phyloP scores from a whole-genome alignment of 2,888 invertebrate species.

The Cephus runcator region DNA sequence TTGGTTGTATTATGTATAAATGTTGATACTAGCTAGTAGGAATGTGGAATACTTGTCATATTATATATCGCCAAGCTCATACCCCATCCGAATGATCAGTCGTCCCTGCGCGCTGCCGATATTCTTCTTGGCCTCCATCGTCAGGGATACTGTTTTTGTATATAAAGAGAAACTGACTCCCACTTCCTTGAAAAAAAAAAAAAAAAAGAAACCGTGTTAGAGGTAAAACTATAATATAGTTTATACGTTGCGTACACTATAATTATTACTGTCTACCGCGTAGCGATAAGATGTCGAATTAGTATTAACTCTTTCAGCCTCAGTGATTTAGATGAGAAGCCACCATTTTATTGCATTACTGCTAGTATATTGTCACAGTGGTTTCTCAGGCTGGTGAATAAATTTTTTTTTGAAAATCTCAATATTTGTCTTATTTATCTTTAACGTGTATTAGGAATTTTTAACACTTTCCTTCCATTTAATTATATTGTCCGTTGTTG shows the following conservation, averaged over 20 bases:
- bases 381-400: background rate
- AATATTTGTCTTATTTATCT: background rate
- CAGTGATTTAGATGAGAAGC: background rate
- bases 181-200: background rate
- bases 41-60: conserved; percentile 58
- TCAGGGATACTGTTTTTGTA: background rate
- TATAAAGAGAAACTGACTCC: background rate
- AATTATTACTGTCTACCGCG: conserved; percentile 46
- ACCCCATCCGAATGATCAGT: conserved; percentile 4
- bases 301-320: conserved; percentile 31
- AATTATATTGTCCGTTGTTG: background rate
- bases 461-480: background rate
- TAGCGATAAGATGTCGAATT: conserved; percentile 46
- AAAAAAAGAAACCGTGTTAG: conserved; percentile 32
- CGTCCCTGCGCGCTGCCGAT: background rate
- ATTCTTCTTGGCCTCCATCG: background rate
- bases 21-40: conserved; percentile 63
- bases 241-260: conserved; percentile 46
- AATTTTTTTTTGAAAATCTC: background rate
- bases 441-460: background rate
- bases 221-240: conserved; percentile 40
- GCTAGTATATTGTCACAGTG: background rate
- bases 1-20: conserved; percentile 63
- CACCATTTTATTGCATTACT: background rate
- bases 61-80: conserved; percentile 31